phyloP scores from a whole-genome alignment of 2,888 invertebrate genomes.

The Polylopha cassiicola region DNA sequence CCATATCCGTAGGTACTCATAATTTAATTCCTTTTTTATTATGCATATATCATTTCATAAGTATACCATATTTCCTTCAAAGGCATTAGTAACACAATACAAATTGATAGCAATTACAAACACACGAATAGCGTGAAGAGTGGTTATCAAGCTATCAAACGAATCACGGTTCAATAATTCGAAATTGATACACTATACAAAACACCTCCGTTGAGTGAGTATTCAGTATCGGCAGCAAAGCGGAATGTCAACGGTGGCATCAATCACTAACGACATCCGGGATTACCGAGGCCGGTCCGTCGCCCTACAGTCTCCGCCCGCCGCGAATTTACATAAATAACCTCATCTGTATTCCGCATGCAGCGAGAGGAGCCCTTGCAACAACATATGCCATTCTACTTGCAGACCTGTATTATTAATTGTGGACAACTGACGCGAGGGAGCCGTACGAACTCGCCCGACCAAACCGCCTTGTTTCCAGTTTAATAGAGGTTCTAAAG shows the following conservation, averaged over 20 bases:
- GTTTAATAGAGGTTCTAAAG: slow-evolving; percentile 52
- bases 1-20: too few species aligned
- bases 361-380: slow-evolving; percentile 63
- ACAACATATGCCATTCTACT: slow-evolving; percentile 72
- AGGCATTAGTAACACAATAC: too few species aligned
- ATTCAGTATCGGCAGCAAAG: slow-evolving; percentile 24
- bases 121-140: too few species aligned
- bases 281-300: slow-evolving; percentile 60
- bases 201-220: slow-evolving; percentile 1
- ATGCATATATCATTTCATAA: too few species aligned
- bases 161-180: too few species aligned
- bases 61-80: too few species aligned
- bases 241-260: slow-evolving; percentile 60
- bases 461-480: slow-evolving; percentile 45
- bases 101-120: too few species aligned
- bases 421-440: slow-evolving; percentile 63
- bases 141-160: too few species aligned
- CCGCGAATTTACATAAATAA: slow-evolving; percentile 71
- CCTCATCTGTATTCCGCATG: slow-evolving; percentile 73
- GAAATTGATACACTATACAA: too few species aligned
- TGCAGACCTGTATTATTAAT: slow-evolving; percentile 73
- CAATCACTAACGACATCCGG: slow-evolving; percentile 65
- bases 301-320: slow-evolving; percentile 52
- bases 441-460: slow-evolving; percentile 39
- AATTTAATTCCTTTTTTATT: too few species aligned